These are phyloP conservation scores for Litocranius walleri DNA, from an alignment of 2,113 vertebrate genomes.

Conservation along the genomic window DNA sequence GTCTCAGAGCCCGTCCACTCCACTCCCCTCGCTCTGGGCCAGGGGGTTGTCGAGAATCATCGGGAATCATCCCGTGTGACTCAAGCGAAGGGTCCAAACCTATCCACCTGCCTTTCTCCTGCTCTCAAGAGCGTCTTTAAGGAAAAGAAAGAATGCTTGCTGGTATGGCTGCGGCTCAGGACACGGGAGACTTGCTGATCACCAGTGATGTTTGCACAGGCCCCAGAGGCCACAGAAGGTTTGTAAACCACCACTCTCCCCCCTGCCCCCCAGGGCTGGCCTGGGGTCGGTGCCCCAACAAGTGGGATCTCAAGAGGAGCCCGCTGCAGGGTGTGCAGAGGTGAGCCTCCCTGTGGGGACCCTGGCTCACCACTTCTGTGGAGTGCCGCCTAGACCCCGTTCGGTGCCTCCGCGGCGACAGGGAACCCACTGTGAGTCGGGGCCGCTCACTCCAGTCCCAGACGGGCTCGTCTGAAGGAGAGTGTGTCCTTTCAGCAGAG, in stretches of 20 bases:
- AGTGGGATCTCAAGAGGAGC: rapidly evolving
- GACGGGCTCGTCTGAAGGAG: too few relatives aligned
- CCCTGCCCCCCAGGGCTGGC: neutral
- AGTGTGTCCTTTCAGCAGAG: rapidly evolving
- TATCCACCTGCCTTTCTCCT: neutral
- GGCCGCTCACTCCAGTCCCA: rapidly evolving
- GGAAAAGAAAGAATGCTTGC: neutral
- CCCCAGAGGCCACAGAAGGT: rapidly evolving
- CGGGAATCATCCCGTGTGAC: rapidly evolving
- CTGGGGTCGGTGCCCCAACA: rapidly evolving
- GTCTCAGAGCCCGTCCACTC: rapidly evolving
- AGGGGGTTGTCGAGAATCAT: rapidly evolving
- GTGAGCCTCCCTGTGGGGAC: neutral
- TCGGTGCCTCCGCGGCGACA: rapidly evolving
- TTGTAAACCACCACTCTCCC: neutral
- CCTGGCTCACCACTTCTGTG: rapidly evolving
- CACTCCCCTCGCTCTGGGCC: neutral
- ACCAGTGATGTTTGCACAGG: rapidly evolving
- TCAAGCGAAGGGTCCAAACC: neutral
- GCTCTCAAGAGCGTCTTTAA: neutral
- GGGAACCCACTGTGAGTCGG: neutral
- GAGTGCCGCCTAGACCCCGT: rapidly evolving
- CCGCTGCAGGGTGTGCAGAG: rapidly evolving
- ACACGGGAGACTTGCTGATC: rapidly evolving
- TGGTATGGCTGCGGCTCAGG: rapidly evolving